Percentiles rank a stretch among this genome's conserved stretches.
These are phyloP conservation scores for Andrena flavipes DNA, from an alignment of 2,888 invertebrate genomes.

Conservation along the genomic window DNA sequence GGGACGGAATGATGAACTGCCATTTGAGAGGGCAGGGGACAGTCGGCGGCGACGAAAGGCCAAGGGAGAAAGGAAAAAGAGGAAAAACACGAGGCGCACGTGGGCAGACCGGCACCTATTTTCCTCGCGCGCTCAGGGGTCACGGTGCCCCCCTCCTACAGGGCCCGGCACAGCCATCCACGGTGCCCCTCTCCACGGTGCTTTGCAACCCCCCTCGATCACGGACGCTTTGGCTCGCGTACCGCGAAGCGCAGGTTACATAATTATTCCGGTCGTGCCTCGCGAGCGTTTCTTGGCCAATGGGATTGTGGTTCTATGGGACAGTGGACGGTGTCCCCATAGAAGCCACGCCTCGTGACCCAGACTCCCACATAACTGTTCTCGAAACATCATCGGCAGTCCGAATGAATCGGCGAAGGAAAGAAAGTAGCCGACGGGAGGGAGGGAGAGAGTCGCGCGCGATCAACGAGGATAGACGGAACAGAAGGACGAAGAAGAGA, in stretches of 20 bases:
- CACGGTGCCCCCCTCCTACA: constrained; percentile 40
- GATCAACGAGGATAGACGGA: constrained; percentile 11
- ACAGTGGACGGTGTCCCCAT: constrained; percentile 80
- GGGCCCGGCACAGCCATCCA: not conserved
- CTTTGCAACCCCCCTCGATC: constrained; percentile 67
- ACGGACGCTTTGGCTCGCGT: constrained; percentile 61
- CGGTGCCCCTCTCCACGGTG: not conserved
- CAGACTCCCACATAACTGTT: constrained; percentile 85
- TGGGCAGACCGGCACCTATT: constrained; percentile 61
- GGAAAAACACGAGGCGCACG: constrained; percentile 60
- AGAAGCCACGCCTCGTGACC: constrained; percentile 85
- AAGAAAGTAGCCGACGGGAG: constrained; percentile 67
- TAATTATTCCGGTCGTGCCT: constrained; percentile 83
- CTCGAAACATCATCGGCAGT: constrained; percentile 81
- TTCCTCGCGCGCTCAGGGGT: constrained; percentile 56
- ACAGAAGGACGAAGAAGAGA: constrained; percentile 42
- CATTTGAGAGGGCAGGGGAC: constrained; percentile 35
- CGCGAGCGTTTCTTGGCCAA: constrained; percentile 83
- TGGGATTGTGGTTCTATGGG: constrained; percentile 84
- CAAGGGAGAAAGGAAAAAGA: constrained; percentile 47
- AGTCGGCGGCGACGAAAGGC: constrained; percentile 40
- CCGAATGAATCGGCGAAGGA: constrained; percentile 75
- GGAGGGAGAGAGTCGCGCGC: not conserved
- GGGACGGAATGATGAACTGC: constrained; percentile 42
- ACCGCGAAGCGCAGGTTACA: constrained; percentile 76